Percentiles rank a stretch among this genome's conserved stretches.
Conservation (phyloP, 2,797 vertebrate genomes). For the Halcyon badia region DNA sequence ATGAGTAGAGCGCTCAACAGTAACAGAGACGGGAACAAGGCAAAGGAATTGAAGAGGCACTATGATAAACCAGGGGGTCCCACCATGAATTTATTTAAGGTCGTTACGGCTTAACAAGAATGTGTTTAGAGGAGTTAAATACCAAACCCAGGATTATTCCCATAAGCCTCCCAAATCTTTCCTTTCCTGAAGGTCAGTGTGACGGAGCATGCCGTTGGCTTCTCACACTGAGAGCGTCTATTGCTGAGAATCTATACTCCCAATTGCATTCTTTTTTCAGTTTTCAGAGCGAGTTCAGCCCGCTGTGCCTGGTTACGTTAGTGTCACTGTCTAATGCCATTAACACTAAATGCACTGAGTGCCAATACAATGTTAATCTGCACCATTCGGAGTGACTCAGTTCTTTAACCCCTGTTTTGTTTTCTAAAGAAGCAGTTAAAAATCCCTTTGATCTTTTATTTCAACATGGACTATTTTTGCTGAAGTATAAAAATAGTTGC, state of each 20-base stretch:
- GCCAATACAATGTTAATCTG: not conserved
- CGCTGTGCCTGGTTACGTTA: not conserved
- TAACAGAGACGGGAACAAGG: not conserved
- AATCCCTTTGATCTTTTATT: not conserved
- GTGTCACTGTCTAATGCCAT: not conserved
- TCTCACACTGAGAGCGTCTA: not conserved
- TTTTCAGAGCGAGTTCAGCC: not conserved
- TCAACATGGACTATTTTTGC: not conserved
- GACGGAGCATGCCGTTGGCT: not conserved
- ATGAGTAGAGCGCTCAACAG: not conserved
- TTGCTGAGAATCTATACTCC: slow-evolving; percentile 17
- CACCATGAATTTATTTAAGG: not conserved
- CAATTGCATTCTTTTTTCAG: not conserved
- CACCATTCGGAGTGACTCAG: rapidly evolving
- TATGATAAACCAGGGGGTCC: not conserved
- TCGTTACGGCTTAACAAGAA: not conserved
- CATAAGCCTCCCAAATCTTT: not conserved
- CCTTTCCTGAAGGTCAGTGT: slow-evolving; percentile 44
- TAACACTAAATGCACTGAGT: not conserved
- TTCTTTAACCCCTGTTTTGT: not conserved
- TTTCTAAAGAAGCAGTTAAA: not conserved
- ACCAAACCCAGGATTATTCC: slow-evolving; percentile 3
- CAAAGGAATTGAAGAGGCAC: not conserved
- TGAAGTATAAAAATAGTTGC: not conserved
- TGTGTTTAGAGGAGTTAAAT: slow-evolving; percentile 20